Evolutionary conservation across 2,888 invertebrate genomes (phyloP).

Genomic region (Lepidocyrtoides sp.): DNA sequence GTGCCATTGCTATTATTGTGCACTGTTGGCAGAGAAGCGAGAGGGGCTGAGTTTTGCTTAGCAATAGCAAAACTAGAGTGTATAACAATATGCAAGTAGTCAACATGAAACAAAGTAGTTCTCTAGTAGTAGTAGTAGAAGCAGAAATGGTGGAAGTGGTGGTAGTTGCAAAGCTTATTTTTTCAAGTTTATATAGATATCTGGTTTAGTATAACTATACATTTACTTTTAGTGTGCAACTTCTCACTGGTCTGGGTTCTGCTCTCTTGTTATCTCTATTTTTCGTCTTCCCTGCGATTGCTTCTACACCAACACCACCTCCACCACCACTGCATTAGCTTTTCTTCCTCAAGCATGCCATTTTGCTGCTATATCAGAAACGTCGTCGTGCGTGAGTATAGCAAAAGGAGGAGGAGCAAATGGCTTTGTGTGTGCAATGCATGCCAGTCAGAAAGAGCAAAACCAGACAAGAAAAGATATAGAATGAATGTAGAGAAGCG

Average conservation of each 20-base stretch:
- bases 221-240: not conserved
- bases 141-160: not conserved
- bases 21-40: constrained; percentile 3
- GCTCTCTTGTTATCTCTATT: not conserved
- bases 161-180: not conserved
- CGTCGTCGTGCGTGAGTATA: not conserved
- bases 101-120: too few species aligned
- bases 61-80: not conserved
- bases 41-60: constrained; percentile 6
- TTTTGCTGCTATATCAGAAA: not conserved
- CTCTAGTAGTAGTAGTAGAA: not conserved
- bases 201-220: constrained; percentile 27
- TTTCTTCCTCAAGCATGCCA: constrained; percentile 27
- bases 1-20: constrained; percentile 34
- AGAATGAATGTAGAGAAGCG: not conserved
- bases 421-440: not conserved
- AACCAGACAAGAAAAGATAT: constrained; percentile 2
- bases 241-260: not conserved
- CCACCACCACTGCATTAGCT: not conserved
- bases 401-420: not conserved
- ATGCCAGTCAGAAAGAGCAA: not conserved
- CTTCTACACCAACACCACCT: constrained; percentile 25
- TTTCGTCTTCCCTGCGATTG: constrained; percentile 39
- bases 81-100: not conserved
- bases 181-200: not conserved